Conservation (phyloP, 2,888 invertebrate species). For the Dicranocentrus wangi region DNA sequence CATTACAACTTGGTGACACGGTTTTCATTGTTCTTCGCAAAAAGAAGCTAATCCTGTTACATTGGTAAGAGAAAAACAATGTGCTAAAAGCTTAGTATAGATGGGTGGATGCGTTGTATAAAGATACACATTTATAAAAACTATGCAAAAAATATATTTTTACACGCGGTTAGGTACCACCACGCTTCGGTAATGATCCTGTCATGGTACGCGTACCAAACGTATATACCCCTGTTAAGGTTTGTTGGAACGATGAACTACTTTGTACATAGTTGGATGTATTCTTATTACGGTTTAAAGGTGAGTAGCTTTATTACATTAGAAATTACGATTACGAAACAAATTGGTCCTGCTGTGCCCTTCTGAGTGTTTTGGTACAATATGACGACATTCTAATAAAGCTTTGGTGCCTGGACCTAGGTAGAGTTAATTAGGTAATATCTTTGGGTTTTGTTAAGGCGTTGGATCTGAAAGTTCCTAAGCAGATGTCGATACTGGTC, state of each 20-base stretch:
- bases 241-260: slow-evolving; percentile 66
- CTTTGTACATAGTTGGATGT: slow-evolving; percentile 63
- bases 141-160: too few species aligned
- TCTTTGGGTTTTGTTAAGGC: slow-evolving; percentile 42
- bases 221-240: slow-evolving; percentile 60
- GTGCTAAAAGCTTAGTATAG: too few species aligned
- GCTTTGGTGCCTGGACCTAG: too few species aligned
- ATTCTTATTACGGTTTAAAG: slow-evolving; percentile 59
- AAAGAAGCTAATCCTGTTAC: slow-evolving; percentile 63
- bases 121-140: too few species aligned
- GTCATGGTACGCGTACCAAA: slow-evolving; percentile 60
- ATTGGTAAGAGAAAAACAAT: slow-evolving; percentile 52
- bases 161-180: slow-evolving; percentile 64
- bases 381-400: too few species aligned
- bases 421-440: not conserved
- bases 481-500: slow-evolving; percentile 53
- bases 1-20: slow-evolving; percentile 60
- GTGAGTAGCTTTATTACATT: slow-evolving; percentile 49
- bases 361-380: too few species aligned
- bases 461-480: slow-evolving; percentile 61
- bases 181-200: slow-evolving; percentile 62
- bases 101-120: too few species aligned
- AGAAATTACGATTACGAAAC: not conserved
- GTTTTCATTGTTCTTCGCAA: slow-evolving; percentile 65
- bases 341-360: slow-evolving; percentile 12